phyloP scores from a whole-genome alignment of 2,888 invertebrate species.

The Dasysyrphus tricinctus region DNA sequence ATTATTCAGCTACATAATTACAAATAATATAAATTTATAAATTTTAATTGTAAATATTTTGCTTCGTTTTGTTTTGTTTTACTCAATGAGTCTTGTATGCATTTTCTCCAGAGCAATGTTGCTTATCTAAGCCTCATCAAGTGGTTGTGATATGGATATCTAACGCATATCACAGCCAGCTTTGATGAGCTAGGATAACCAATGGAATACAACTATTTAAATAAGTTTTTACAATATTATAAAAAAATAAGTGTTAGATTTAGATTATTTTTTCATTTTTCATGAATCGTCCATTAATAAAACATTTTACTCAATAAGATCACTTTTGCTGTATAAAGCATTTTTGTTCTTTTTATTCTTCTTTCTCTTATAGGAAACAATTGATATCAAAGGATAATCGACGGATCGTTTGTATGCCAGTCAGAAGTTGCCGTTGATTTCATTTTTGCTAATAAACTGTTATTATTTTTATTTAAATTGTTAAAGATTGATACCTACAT shows the following conservation, averaged over 20 bases:
- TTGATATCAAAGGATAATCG: neutral
- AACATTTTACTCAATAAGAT: slow-evolving; percentile 34
- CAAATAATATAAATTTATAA: neutral
- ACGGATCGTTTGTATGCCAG: neutral
- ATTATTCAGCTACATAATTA: slow-evolving; percentile 51
- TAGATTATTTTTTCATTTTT: neutral
- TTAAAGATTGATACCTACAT: neutral
- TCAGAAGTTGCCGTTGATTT: neutral
- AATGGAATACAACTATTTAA: slow-evolving; percentile 81
- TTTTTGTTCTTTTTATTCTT: slow-evolving; percentile 46
- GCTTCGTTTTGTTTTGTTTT: neutral
- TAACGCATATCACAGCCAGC: slow-evolving; percentile 98
- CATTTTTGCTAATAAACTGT: slow-evolving; percentile 4
- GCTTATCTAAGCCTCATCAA: slow-evolving; percentile 88
- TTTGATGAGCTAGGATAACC: slow-evolving; percentile 92
- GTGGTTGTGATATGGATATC: slow-evolving; percentile 92
- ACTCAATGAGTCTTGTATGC: neutral
- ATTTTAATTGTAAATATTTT: slow-evolving; percentile 1
- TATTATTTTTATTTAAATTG: neutral
- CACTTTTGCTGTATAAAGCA: slow-evolving; percentile 47
- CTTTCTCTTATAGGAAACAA: slow-evolving; percentile 31
- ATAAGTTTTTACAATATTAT: neutral
- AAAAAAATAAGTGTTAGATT: neutral
- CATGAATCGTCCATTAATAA: slow-evolving; percentile 6
- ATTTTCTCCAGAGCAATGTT: slow-evolving; percentile 79